These are phyloP conservation scores for Lobophora halterata DNA, from an alignment of 2,888 invertebrate genomes.

Conservation along the genomic window DNA sequence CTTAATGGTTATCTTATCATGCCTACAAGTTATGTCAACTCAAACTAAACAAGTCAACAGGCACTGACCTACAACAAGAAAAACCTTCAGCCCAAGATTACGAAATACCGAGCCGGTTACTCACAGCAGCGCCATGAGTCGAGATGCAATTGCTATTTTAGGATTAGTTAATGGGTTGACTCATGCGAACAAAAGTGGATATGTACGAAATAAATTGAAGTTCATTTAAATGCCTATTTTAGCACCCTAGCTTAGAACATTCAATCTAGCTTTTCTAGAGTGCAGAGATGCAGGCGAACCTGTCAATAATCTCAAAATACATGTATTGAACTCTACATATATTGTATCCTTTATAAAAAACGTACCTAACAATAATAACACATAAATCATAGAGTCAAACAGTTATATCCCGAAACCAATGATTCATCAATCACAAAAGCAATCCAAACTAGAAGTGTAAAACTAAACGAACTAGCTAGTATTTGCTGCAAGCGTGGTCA, in stretches of 20 bases:
- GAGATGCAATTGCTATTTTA: conserved; percentile 47
- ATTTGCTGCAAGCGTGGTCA: conserved; percentile 11
- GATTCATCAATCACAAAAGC: conserved; percentile 22
- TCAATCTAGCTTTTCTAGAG: too few species aligned
- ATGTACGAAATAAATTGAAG: background rate
- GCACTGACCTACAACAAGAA: conserved; percentile 27
- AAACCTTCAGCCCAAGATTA: conserved; percentile 27
- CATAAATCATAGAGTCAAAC: too few species aligned
- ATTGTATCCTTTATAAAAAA: too few species aligned
- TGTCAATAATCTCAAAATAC: too few species aligned
- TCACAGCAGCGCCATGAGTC: conserved; percentile 32
- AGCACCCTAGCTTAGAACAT: too few species aligned
- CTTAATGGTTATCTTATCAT: too few species aligned
- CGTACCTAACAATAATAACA: too few species aligned
- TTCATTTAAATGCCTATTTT: too few species aligned
- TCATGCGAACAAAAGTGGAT: conserved; percentile 17
- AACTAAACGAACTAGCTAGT: too few species aligned
- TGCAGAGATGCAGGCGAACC: too few species aligned
- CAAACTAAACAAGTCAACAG: conserved; percentile 5
- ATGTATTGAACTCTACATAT: too few species aligned
- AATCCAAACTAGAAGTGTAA: conserved; percentile 13
- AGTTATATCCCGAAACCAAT: conserved; percentile 3
- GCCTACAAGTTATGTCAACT: background rate
- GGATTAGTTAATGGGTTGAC: conserved; percentile 37
- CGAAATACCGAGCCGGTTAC: conserved; percentile 39